These are phyloP conservation scores for Sisor rabdophorus DNA, from an alignment of 2,113 vertebrate species.

Conservation along the genomic window DNA sequence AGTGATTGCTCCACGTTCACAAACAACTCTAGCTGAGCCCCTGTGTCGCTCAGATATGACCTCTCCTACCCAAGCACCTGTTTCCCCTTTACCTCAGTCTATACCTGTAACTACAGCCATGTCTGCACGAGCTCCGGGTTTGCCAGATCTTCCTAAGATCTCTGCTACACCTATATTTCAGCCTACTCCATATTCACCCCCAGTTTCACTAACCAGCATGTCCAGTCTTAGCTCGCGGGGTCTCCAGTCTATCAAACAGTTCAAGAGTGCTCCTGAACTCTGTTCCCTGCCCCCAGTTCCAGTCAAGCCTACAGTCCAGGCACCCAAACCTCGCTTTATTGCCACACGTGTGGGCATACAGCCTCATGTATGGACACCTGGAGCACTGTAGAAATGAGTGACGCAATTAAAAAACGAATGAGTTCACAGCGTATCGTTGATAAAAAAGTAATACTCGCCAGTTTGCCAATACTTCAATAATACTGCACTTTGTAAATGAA, in stretches of 20 bases:
- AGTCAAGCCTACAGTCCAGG: slow-evolving; percentile 72
- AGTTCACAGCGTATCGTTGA: background rate
- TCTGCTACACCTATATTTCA: slow-evolving; percentile 55
- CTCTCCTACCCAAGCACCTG: slow-evolving; percentile 63
- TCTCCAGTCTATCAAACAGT: slow-evolving; percentile 70
- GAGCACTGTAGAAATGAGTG: slow-evolving; percentile 71
- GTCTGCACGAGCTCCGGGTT: slow-evolving; percentile 55
- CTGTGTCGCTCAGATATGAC: slow-evolving; percentile 72
- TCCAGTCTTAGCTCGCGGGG: slow-evolving; percentile 53
- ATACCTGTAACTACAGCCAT: slow-evolving; percentile 42
- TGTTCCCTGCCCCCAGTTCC: slow-evolving; percentile 57
- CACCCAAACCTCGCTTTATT: slow-evolving; percentile 87
- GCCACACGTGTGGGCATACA: slow-evolving; percentile 83
- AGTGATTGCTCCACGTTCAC: slow-evolving; percentile 81
- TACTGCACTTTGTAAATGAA: too few relatives aligned
- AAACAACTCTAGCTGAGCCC: slow-evolving; percentile 84
- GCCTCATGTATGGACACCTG: slow-evolving; percentile 87
- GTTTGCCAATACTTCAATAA: too few relatives aligned
- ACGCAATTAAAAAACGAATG: background rate
- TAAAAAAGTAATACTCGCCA: background rate
- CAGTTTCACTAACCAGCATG: slow-evolving; percentile 60
- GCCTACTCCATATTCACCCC: slow-evolving; percentile 51
- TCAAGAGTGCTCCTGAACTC: slow-evolving; percentile 74
- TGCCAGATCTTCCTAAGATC: slow-evolving; percentile 67
- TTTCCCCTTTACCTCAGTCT: slow-evolving; percentile 32